Conservation (phyloP, 2,888 invertebrate genomes). For the Erynnis tages region DNA sequence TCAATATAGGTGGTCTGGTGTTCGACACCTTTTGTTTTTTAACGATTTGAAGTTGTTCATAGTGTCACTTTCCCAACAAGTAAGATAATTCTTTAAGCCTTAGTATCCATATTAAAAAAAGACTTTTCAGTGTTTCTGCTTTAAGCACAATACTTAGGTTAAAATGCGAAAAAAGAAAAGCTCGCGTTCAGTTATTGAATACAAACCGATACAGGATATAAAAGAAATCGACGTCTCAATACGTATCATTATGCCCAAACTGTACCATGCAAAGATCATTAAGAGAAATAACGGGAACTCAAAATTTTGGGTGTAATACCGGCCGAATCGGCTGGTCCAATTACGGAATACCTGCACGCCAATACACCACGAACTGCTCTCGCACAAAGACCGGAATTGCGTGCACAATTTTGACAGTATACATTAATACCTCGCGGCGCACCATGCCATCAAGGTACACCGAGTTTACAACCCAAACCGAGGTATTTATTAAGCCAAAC, state of each 20-base stretch:
- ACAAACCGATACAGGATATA: background rate
- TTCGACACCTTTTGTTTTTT: too few relatives aligned
- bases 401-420: slow-evolving; percentile 34
- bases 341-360: slow-evolving; percentile 16
- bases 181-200: background rate
- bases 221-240: slow-evolving; percentile 8
- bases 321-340: slow-evolving; percentile 12
- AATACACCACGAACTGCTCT: slow-evolving; percentile 3
- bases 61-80: too few relatives aligned
- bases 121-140: too few relatives aligned
- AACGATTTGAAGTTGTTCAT: too few relatives aligned
- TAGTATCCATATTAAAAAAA: too few relatives aligned
- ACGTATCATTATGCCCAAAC: slow-evolving; percentile 14
- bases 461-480: slow-evolving; percentile 43
- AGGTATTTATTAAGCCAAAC: slow-evolving; percentile 55
- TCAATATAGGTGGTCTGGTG: too few relatives aligned
- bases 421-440: slow-evolving; percentile 28
- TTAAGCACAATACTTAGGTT: too few relatives aligned
- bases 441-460: slow-evolving; percentile 40
- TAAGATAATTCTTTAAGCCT: too few relatives aligned
- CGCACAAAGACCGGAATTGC: slow-evolving; percentile 28
- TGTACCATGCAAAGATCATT: slow-evolving; percentile 19
- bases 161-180: too few relatives aligned
- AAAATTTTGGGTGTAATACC: slow-evolving; percentile 11
- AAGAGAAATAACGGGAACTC: slow-evolving; percentile 20